Conservation (phyloP, 2,113 vertebrate genomes). For the Thamnaconus septentrionalis region DNA sequence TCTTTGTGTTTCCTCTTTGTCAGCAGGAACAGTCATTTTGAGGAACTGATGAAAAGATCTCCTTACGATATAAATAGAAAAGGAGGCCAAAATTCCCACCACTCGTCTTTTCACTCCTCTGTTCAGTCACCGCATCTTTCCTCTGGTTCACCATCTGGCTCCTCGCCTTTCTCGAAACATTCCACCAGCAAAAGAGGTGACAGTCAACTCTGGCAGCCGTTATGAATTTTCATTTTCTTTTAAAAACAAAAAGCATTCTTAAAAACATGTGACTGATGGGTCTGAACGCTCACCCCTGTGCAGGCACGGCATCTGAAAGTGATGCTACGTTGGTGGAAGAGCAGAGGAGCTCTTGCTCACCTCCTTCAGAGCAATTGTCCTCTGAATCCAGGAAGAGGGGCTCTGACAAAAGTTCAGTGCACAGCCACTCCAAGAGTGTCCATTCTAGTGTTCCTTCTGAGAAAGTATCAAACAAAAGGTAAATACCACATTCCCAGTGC, state of each 20-base stretch:
- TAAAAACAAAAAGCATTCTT: background rate
- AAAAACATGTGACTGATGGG: background rate
- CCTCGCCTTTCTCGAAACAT: slow-evolving; percentile 81
- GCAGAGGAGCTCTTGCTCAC: slow-evolving; percentile 65
- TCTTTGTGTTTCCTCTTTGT: background rate
- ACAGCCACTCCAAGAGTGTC: slow-evolving; percentile 70
- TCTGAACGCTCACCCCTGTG: background rate
- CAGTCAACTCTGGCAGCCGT: background rate
- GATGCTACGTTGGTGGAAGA: slow-evolving; percentile 77
- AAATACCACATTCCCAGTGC: slow-evolving; percentile 16
- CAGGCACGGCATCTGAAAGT: slow-evolving; percentile 65
- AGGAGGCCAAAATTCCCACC: slow-evolving; percentile 67
- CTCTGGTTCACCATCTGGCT: slow-evolving; percentile 71
- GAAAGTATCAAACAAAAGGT: slow-evolving; percentile 83
- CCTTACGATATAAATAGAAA: slow-evolving; percentile 61
- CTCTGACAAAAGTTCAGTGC: slow-evolving; percentile 63
- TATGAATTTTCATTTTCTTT: too few species aligned
- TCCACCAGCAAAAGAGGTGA: slow-evolving; percentile 81
- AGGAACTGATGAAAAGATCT: slow-evolving; percentile 78
- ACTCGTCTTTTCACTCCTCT: slow-evolving; percentile 65
- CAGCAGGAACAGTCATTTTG: slow-evolving; percentile 76
- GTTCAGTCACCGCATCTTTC: slow-evolving; percentile 71
- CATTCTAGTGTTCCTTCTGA: slow-evolving; percentile 77
- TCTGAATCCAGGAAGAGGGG: slow-evolving; percentile 74
- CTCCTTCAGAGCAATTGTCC: slow-evolving; percentile 73